Evolutionary conservation across 1,140 invertebrate genomes (phyloP).

Genomic region (Aphelinus certus): DNA sequence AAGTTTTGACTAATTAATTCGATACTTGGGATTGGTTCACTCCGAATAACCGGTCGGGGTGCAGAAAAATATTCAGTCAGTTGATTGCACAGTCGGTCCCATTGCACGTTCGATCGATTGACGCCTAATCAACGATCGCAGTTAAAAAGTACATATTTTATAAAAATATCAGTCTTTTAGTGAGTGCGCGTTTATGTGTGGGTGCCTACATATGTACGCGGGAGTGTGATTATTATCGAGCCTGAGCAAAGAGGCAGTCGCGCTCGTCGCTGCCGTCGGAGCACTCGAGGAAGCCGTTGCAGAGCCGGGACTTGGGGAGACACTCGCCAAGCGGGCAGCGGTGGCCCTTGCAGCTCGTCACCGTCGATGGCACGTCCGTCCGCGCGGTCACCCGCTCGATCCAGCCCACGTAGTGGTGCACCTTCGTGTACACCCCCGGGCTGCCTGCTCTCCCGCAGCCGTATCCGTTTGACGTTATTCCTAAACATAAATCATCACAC

Average conservation of each 20-base stretch:
- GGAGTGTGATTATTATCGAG: too few relatives aligned
- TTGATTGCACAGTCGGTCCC: too few relatives aligned
- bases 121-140: too few relatives aligned
- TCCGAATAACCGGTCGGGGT: too few relatives aligned
- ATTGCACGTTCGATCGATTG: too few relatives aligned
- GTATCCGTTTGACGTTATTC: constrained; percentile 88
- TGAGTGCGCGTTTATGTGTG: too few relatives aligned
- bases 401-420: constrained; percentile 81
- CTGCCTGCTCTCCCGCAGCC: constrained; percentile 84
- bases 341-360: constrained; percentile 71
- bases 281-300: constrained; percentile 81
- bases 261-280: constrained; percentile 78
- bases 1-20: too few relatives aligned
- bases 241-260: constrained; percentile 48
- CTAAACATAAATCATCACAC: constrained; percentile 54
- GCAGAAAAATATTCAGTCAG: too few relatives aligned
- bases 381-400: constrained; percentile 71
- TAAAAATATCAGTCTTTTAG: too few relatives aligned
- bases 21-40: too few relatives aligned
- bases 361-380: constrained; percentile 51
- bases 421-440: constrained; percentile 90
- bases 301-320: constrained; percentile 74
- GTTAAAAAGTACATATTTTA: too few relatives aligned
- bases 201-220: too few relatives aligned
- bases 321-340: constrained; percentile 81